phyloP scores from a whole-genome alignment of 2,888 invertebrate species.

The Epirrhoe tristata region DNA sequence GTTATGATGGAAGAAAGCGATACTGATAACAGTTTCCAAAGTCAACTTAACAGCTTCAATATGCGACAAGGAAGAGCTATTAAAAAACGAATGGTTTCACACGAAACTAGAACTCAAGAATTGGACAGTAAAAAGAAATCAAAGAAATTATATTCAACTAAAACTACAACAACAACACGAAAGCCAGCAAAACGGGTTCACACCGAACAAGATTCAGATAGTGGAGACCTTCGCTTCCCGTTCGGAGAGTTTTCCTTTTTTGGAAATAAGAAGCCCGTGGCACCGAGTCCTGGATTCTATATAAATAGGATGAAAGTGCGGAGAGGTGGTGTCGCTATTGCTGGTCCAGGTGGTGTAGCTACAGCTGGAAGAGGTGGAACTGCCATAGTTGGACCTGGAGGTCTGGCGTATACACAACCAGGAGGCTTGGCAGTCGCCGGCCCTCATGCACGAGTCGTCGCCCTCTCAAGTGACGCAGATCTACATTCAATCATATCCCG shows the following conservation, averaged over 20 bases:
- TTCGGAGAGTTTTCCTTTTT: constrained; percentile 44
- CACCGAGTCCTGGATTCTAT: constrained; percentile 87
- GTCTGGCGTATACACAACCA: constrained; percentile 90
- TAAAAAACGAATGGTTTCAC: constrained; percentile 65
- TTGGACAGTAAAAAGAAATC: constrained; percentile 52
- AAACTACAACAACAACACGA: constrained; percentile 49
- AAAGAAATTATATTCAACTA: constrained; percentile 60
- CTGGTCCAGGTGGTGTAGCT: constrained; percentile 93
- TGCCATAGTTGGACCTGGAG: constrained; percentile 92
- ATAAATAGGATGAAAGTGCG: constrained; percentile 89
- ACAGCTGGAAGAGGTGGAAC: constrained; percentile 92
- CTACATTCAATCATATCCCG: constrained; percentile 82
- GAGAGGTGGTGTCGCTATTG: constrained; percentile 92
- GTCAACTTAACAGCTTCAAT: constrained; percentile 40
- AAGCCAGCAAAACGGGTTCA: constrained; percentile 59
- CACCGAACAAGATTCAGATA: constrained; percentile 49
- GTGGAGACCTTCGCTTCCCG: constrained; percentile 47
- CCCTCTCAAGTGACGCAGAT: constrained; percentile 87
- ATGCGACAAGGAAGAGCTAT: constrained; percentile 64
- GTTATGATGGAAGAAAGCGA: constrained; percentile 26
- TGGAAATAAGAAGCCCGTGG: constrained; percentile 57
- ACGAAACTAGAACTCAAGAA: constrained; percentile 53
- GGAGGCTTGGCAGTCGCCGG: constrained; percentile 91
- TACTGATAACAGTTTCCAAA: constrained; percentile 22
- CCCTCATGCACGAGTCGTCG: constrained; percentile 89